These are phyloP conservation scores for Bombus impatiens DNA, from an alignment of 1,140 invertebrate species.

Conservation along the genomic window DNA sequence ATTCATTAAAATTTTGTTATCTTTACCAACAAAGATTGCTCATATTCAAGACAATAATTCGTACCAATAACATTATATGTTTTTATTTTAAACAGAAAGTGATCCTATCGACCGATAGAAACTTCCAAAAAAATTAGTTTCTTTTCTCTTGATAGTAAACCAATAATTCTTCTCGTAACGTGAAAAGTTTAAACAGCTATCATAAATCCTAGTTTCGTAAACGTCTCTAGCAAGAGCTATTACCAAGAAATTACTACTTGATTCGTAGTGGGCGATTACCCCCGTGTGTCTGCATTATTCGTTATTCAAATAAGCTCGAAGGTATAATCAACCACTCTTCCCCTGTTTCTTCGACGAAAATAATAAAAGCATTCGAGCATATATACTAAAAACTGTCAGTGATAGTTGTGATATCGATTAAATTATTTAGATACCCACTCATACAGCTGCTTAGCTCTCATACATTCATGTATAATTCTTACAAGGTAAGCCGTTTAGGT, in stretches of 20 bases:
- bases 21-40: background rate
- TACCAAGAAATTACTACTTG: background rate
- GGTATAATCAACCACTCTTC: background rate
- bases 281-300: background rate
- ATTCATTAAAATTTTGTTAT: background rate
- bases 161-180: background rate
- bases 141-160: background rate
- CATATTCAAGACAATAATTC: background rate
- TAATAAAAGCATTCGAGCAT: background rate
- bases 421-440: constrained; percentile 46
- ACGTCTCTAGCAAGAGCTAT: background rate
- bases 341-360: background rate
- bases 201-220: background rate
- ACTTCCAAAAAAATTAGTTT: background rate
- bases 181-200: background rate
- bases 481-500: constrained; percentile 41
- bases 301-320: background rate
- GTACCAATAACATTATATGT: background rate
- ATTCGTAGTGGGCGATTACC: background rate
- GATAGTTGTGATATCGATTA: constrained; percentile 9
- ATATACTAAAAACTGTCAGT: background rate
- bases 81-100: background rate
- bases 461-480: constrained; percentile 57
- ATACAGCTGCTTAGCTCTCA: constrained; percentile 54
- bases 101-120: background rate